A percentile compares a stretch with the other conserved stretches of the same genome.
Evolutionary conservation across 2,113 vertebrate species (phyloP).

Genomic region (Cavia aperea): DNA sequence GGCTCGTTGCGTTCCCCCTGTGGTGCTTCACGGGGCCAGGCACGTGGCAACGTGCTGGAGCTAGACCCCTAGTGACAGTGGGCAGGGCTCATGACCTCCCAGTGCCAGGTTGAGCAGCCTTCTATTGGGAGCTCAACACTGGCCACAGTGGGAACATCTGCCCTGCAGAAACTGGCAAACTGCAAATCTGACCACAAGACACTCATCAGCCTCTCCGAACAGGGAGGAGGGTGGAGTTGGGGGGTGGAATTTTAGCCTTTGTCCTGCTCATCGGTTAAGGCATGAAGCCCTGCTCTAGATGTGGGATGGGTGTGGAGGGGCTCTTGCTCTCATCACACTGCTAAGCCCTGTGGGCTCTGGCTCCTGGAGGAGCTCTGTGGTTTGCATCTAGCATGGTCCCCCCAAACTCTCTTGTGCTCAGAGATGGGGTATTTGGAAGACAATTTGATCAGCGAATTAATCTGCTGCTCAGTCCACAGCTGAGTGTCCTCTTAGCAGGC

Average conservation of each 20-base stretch:
- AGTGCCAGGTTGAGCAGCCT: rapidly evolving
- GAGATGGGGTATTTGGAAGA: background rate
- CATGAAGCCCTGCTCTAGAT: background rate
- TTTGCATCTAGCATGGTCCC: background rate
- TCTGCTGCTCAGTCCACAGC: background rate
- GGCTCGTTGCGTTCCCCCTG: background rate
- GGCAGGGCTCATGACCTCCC: background rate
- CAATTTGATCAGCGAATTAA: background rate
- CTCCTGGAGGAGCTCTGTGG: background rate
- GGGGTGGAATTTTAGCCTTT: background rate
- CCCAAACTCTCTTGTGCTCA: background rate
- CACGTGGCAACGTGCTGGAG: rapidly evolving
- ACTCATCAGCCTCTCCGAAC: too few species aligned
- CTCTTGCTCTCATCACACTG: background rate
- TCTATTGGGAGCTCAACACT: background rate
- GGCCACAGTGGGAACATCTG: background rate
- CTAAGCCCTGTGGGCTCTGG: rapidly evolving
- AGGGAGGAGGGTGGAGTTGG: background rate
- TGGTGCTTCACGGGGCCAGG: rapidly evolving
- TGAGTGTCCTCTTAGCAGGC: background rate
- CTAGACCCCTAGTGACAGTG: background rate
- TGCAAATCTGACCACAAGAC: background rate
- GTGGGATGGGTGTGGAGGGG: background rate
- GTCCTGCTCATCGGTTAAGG: background rate
- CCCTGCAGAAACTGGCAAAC: background rate